phyloP scores from a whole-genome alignment of 2,888 invertebrate genomes.

The Empis stercorea region DNA sequence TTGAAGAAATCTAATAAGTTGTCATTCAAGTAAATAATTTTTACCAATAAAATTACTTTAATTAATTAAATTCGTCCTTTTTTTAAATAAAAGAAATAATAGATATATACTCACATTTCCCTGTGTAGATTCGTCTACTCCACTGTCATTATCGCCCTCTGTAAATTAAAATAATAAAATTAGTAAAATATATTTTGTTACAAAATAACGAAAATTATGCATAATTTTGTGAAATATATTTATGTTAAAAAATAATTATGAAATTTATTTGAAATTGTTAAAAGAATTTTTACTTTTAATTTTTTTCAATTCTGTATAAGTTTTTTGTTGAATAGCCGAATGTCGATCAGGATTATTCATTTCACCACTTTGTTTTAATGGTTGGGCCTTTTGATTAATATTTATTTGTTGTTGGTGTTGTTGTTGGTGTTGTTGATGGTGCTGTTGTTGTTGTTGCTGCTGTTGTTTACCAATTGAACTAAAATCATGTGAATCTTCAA shows the following conservation, averaged over 20 bases:
- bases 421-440: no score
- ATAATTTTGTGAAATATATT: not conserved
- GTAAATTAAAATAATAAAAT: constrained; percentile 30
- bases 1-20: no score
- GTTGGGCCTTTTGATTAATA: not conserved
- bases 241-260: no score
- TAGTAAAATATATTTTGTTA: constrained; percentile 4
- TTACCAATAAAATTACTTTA: no score
- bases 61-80: no score
- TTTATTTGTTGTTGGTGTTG: constrained; percentile 1
- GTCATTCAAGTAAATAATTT: no score
- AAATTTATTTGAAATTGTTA: no score
- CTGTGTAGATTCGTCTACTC: constrained; percentile 68
- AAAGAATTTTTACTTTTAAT: not conserved
- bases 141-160: constrained; percentile 77
- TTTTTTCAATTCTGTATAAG: not conserved
- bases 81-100: no score
- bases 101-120: constrained; percentile 57
- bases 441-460: no score
- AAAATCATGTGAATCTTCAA: not conserved
- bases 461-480: not conserved
- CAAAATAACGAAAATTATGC: not conserved
- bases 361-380: not conserved
- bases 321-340: not conserved
- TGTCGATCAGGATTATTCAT: not conserved